phyloP scores from a whole-genome alignment of 2,888 invertebrate genomes.

The Brachyptera risi region DNA sequence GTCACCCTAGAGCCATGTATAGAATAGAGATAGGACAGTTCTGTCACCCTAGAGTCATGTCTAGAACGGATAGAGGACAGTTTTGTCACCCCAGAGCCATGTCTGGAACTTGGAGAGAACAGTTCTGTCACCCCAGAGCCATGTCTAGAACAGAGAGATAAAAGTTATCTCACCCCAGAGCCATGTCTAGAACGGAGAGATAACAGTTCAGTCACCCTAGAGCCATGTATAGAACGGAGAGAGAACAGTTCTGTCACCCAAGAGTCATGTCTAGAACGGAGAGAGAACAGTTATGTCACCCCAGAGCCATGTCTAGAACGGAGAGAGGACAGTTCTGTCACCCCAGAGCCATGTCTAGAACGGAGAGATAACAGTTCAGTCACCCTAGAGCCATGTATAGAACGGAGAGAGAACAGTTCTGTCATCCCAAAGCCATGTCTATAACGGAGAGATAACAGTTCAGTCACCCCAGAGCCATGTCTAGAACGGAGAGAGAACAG shows the following conservation, averaged over 20 bases:
- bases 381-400: conserved; percentile 69
- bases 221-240: conserved; percentile 69
- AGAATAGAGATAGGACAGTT: conserved; percentile 67
- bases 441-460: conserved; percentile 67
- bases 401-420: conserved; percentile 64
- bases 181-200: conserved; percentile 67
- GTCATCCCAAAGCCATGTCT: too few species aligned
- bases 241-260: conserved; percentile 60
- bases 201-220: conserved; percentile 63
- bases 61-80: conserved; percentile 68
- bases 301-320: conserved; percentile 65
- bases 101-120: conserved; percentile 68
- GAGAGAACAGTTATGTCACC: conserved; percentile 65
- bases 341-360: conserved; percentile 69
- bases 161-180: too few species aligned
- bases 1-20: too few species aligned
- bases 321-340: conserved; percentile 67
- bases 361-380: conserved; percentile 63
- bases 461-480: too few species aligned
- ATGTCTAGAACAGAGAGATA: conserved; percentile 67
- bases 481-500: conserved; percentile 68
- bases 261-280: conserved; percentile 69
- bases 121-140: too few species aligned
- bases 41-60: too few species aligned
- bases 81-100: too few species aligned